Evolutionary conservation across 1,140 invertebrate genomes (phyloP), one percentile per base, ranked within the genome.

Genomic region (Patella vulgata): DNA sequence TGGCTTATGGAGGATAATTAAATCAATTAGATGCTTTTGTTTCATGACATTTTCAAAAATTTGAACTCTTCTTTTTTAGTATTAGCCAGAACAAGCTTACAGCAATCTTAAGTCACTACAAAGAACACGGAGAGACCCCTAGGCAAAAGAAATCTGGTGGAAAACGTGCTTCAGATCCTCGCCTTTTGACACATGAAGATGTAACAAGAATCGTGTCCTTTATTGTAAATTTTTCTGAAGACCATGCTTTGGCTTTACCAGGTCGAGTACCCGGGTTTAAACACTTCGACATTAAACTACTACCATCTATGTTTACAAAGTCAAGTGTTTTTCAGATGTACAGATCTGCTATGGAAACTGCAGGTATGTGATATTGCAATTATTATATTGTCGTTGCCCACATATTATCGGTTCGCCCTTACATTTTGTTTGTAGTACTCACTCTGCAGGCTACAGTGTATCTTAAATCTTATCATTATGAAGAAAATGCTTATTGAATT

Each of bases 261-360:
- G 70, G 70, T 28, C 25, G 71, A 59, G 53, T 71, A 17, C 73
- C 68, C 28, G 69, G 69, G 46, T 73, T 55, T 50, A 67, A 63
- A 25, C 28, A 53, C 17, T 42, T 43, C n/a, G 57, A 58, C 27
- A 60, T 75, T 5, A 44, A 58, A 4, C 30, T 75, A 8, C 40
- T 73, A 28, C 70, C 70, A 47, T 92, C 86, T 43, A 94, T 85
- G 25, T 89, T 88, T 77, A 95, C 88, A 75, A 92, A 90, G 0
- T 93, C 33, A 6, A 3, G n/a, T 27, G 23, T 40, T 1, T 36
- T 40, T 27, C 40, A 23, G 27, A 3, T 40, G 1, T 52, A 30
- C 28, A 25, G 3, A 21, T 27, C 2, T 21, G 17, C 14, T 52
- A 31, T 30, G 62, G 56, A n/a, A n/a, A n/a, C n/a, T n/a, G n/a